A percentile compares a stretch with the other conserved stretches of the same genome.
Evolutionary conservation across 2,888 invertebrate genomes (phyloP).

Genomic region (Drosophila fulvimacula): DNA sequence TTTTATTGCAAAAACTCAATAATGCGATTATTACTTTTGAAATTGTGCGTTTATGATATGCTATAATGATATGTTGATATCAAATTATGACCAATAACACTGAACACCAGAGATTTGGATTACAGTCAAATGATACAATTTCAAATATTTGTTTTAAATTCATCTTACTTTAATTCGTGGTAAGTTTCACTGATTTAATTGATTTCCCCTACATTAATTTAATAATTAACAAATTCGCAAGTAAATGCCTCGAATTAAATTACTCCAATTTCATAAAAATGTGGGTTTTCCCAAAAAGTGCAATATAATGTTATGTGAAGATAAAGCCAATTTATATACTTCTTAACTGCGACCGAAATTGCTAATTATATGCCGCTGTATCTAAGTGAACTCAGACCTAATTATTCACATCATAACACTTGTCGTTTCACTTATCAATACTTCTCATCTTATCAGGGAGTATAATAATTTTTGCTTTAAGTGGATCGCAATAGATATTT

Average conservation of each 20-base stretch:
- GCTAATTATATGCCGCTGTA: not conserved
- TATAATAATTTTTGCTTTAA: not conserved
- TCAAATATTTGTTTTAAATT: not conserved
- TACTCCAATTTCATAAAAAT: not conserved
- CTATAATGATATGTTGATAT: slow-evolving; percentile 6
- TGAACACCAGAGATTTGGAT: not conserved
- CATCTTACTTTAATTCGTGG: too few species aligned
- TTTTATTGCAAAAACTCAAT: too few species aligned
- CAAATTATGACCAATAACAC: slow-evolving; percentile 6
- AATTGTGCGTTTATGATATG: not conserved
- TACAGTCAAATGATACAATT: not conserved
- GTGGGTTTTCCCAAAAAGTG: not conserved
- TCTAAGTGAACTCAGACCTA: not conserved
- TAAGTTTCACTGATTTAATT: too few species aligned
- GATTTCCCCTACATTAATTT: too few species aligned
- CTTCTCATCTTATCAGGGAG: not conserved
- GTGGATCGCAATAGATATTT: not conserved
- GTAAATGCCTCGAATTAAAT: too few species aligned
- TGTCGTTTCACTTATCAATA: not conserved
- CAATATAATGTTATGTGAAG: slow-evolving; percentile 3
- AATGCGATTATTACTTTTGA: too few species aligned
- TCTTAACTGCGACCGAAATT: not conserved
- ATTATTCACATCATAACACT: not conserved
- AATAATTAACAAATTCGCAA: too few species aligned
- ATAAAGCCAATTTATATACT: not conserved